Evolutionary conservation across 2,888 invertebrate species (phyloP).

Genomic region (Tipula vernalis): DNA sequence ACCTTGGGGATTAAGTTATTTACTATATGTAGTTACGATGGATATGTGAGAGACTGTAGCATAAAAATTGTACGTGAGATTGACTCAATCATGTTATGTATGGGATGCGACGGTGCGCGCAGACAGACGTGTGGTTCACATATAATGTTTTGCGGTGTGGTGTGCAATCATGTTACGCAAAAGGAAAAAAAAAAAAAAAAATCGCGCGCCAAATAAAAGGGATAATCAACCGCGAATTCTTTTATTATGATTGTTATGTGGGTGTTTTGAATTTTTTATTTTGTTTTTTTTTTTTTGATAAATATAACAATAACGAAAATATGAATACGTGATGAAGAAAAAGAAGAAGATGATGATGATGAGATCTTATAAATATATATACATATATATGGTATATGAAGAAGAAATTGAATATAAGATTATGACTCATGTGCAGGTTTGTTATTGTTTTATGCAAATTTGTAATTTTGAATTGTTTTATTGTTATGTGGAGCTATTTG

Average conservation of each 20-base stretch:
- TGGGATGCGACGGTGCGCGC: not conserved
- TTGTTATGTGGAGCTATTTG: not conserved
- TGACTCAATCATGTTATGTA: not conserved
- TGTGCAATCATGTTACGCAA: not conserved
- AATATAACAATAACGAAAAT: not conserved
- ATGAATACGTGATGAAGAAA: not conserved
- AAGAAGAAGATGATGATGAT: not conserved
- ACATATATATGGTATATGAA: not conserved
- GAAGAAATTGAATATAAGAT: not conserved
- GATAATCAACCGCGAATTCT: constrained; percentile 4
- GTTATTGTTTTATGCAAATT: not conserved
- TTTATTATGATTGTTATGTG: not conserved
- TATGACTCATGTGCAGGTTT: constrained; percentile 4
- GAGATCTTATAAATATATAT: not conserved
- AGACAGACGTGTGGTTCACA: not conserved
- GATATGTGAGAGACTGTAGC: not conserved
- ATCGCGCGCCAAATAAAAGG: not conserved
- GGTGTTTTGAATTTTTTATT: not conserved
- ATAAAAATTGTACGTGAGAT: not conserved
- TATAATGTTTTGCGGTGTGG: not conserved
- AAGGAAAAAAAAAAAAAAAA: not conserved
- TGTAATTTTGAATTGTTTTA: not conserved
- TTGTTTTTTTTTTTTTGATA: not conserved
- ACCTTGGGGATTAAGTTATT: not conserved
- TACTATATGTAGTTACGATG: not conserved